Evolutionary conservation across 2,888 invertebrate species (phyloP), one percentile per base, ranked within the genome.

Genomic region (Aphidius colemani): DNA sequence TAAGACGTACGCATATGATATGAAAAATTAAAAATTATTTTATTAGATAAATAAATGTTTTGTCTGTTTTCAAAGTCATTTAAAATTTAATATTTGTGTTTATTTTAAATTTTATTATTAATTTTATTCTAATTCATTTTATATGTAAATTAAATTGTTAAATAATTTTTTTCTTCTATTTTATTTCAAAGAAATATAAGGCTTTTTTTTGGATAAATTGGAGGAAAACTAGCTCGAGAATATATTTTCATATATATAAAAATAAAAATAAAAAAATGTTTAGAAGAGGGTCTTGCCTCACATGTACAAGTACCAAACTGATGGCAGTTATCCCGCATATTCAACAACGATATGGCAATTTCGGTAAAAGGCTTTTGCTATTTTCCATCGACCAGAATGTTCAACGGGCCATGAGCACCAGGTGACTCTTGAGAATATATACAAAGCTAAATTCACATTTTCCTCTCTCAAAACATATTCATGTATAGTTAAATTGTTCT

Each of bases 301-400:
- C 48, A 2, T 44, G 44, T 57, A 18, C 51, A 46, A 45, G 61
- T 57, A 44, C 39, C 10, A 44, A 18, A 44, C 49, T 43, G 41
- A 13, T 30, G 30, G 30, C 30, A 30, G 30, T 39, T 40, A 49
- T 56, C 62, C 43, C 41, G 9, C 10, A 41, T 44, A 53, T 39
- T 57, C 45, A 7, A 55, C 45, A 46, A 46, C 43, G 58, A 65
- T 61, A 43, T 30, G 71, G 78, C 78, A 80, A 80, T 80, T 80
- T 79, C 72, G 73, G 79, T 80, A 78, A 80, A 80, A 80, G 80
- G 80, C 78, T 80, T 80, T 75, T 65, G 71, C 74, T 75, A 77
- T 78, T 77, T 72, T 66, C 63, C 71, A 63, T 68, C 45, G 40
- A 59, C 58, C 58, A 49, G 64, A 51, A 56, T 56, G 61, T 56